phyloP scores from a whole-genome alignment of 1,140 invertebrate genomes.

The Drosophila oshimai region DNA sequence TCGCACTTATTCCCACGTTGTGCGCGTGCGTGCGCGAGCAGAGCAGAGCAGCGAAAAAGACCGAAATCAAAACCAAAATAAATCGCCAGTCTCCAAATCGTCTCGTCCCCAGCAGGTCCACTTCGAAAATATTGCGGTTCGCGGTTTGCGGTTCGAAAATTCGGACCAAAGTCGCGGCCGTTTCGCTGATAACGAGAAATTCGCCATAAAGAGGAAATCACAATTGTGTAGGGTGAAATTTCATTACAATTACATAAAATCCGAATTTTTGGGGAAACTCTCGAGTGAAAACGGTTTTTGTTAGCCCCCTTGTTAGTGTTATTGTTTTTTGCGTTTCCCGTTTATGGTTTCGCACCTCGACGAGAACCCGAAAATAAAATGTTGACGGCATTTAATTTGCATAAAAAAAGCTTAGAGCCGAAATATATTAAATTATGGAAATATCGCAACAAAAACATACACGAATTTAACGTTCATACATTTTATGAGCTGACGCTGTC shows the following conservation, averaged over 20 bases:
- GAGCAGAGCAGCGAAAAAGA: conserved; percentile 1
- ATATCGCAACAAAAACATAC: conserved; percentile 38
- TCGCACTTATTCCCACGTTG: conserved; percentile 27
- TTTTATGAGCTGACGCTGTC: conserved; percentile 38
- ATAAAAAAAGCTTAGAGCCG: conserved; percentile 27
- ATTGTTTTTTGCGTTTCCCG: conserved; percentile 11
- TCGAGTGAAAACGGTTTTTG: conserved; percentile 57
- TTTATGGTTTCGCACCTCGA: conserved; percentile 23
- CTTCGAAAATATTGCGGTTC: conserved; percentile 25
- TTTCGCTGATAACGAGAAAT: conserved; percentile 12
- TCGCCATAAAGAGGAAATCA: not conserved
- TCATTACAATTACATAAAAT: not conserved
- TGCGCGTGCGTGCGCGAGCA: conserved; percentile 41
- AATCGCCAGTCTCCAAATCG: conserved; percentile 61
- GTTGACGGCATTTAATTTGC: conserved; percentile 52
- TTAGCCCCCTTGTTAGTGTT: conserved; percentile 8
- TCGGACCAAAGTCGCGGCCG: conserved; percentile 24
- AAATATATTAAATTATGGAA: conserved; percentile 55
- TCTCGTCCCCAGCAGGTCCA: conserved; percentile 64
- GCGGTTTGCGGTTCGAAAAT: conserved; percentile 9
- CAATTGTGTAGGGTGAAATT: not conserved
- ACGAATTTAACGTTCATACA: conserved; percentile 20
- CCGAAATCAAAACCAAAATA: conserved; percentile 28
- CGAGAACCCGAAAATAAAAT: conserved; percentile 45
- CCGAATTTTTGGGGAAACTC: not conserved